phyloP scores from a whole-genome alignment of 2,888 invertebrate genomes.

The Aleiodes testaceus region DNA sequence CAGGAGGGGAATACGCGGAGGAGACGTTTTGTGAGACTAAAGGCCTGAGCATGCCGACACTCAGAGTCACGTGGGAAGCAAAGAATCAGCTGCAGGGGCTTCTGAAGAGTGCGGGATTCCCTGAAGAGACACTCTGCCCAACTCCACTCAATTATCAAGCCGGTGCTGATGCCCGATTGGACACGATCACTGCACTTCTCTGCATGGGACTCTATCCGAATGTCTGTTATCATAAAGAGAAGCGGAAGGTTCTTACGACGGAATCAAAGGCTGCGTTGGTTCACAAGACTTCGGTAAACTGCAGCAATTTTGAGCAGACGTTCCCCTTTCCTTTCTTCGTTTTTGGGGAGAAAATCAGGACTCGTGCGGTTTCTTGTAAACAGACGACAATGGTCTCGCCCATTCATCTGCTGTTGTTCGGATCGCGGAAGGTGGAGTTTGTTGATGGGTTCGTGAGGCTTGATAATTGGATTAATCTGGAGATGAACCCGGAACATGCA shows the following conservation, averaged over 20 bases:
- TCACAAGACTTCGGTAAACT: constrained; percentile 97
- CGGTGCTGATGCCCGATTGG: constrained; percentile 85
- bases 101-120: constrained; percentile 86
- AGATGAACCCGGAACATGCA: constrained; percentile 86
- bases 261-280: constrained; percentile 96
- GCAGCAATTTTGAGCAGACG: constrained; percentile 85
- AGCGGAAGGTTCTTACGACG: constrained; percentile 94
- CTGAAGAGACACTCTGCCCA: constrained; percentile 88
- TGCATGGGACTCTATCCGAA: constrained; percentile 97
- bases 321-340: constrained; percentile 97
- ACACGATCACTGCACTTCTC: constrained; percentile 88
- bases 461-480: constrained; percentile 95
- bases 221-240: constrained; percentile 95
- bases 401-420: constrained; percentile 93
- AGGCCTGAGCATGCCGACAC: constrained; percentile 89
- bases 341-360: constrained; percentile 98
- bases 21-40: constrained; percentile 92
- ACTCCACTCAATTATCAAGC: constrained; percentile 83
- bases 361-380: constrained; percentile 95
- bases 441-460: constrained; percentile 84
- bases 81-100: constrained; percentile 84
- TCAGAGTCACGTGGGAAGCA: constrained; percentile 94
- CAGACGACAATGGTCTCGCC: constrained; percentile 97
- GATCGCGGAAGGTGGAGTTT: constrained; percentile 89
- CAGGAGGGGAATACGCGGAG: constrained; percentile 85